phyloP scores from a whole-genome alignment of 2,888 invertebrate genomes.

The Eristalinus sepulchralis region DNA sequence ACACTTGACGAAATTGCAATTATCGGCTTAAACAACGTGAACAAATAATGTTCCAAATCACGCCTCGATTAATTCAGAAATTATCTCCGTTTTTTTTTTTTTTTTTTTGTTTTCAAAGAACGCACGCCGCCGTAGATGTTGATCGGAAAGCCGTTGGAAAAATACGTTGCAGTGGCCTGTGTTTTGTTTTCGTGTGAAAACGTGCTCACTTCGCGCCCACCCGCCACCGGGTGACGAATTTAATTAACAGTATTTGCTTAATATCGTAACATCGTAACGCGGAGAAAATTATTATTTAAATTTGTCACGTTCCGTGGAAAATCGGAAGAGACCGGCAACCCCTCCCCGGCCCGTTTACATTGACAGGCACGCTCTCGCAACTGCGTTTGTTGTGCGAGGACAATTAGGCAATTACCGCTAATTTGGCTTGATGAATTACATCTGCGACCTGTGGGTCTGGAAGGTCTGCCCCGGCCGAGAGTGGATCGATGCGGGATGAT shows the following conservation, averaged over 20 bases:
- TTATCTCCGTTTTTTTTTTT: neutral
- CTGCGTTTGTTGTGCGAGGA: neutral
- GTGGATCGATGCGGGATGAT: conserved; percentile 25
- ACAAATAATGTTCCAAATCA: conserved; percentile 21
- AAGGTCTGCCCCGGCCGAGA: neutral
- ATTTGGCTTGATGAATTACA: conserved; percentile 29
- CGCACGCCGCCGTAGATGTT: neutral
- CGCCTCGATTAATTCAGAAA: conserved; percentile 9
- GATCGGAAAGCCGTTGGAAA: neutral
- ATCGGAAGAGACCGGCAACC: conserved; percentile 13
- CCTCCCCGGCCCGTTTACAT: neutral
- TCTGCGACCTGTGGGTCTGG: conserved; percentile 5
- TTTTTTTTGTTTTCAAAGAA: neutral
- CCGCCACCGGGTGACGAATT: conserved; percentile 1
- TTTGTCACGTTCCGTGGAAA: conserved; percentile 47
- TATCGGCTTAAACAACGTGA: conserved; percentile 11
- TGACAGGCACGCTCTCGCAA: neutral
- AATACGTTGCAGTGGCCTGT: neutral
- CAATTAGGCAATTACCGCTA: conserved; percentile 42
- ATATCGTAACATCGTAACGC: conserved; percentile 9
- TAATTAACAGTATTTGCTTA: conserved; percentile 29
- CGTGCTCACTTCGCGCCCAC: neutral
- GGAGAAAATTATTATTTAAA: conserved; percentile 37
- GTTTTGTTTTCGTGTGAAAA: neutral
- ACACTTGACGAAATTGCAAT: neutral